Evolutionary conservation across 2,888 invertebrate genomes (phyloP), one percentile per base, ranked within the genome.

Genomic region (Bugula neritina): DNA sequence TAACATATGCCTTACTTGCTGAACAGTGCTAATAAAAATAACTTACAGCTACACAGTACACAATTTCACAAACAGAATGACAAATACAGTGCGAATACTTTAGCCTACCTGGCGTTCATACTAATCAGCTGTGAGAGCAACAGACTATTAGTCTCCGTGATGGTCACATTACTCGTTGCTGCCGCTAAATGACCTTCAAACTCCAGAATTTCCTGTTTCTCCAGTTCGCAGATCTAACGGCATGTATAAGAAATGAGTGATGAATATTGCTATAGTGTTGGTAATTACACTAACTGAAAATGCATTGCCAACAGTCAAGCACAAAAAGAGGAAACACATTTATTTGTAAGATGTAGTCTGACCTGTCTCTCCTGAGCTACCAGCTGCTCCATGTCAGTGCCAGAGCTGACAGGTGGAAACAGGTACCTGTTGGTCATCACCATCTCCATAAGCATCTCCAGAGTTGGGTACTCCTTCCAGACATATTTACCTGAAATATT

Each of bases 401-500:
- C 63, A 13, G 63, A 63, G 17, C 31, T 29, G 31, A 63, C 63
- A 25, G 63, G 63, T 17, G 35, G 34, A 73, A 52, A 72, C 5
- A 74, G 58, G 55, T 86, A 87, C 86, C 81, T 91, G 90, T 92
- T 93, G 13, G 96, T 97, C 81, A 97, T 97, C 79, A 94, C 93
- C 90, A 94, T 94, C 86, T 97, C 96, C 89, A 97, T 94, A 75
- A 97, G 87, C 79, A 91, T 90, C 74, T 92, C 88, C 75, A 97
- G 88, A 70, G 92, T 95, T 25, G 96, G 94, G 86, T 95, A 97
- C 77, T 90, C 90, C 78, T 90, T 89, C 90, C 95, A 63, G 2
- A 63, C 27, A n/a, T 63, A 27, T n/a, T 63, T 63, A 27, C 25
- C 63, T 63, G 23, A n/a, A n/a, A n/a, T n/a, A n/a, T n/a, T n/a